Evolutionary conservation across 92 coral and sea anemone genomes (phyloP).

Genomic region (Chrysogorgia sp.): DNA sequence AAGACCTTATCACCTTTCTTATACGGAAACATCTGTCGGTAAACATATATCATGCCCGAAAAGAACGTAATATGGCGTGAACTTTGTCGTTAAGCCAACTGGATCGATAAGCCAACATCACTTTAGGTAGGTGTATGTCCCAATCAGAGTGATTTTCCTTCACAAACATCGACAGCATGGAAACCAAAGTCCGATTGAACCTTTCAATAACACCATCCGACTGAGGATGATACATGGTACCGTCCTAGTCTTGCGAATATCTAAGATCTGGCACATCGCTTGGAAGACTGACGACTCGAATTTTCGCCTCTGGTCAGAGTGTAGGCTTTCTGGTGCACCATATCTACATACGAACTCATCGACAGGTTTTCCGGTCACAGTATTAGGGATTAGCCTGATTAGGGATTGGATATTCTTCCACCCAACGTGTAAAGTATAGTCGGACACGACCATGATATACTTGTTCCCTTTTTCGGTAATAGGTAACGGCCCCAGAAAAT

Average conservation of each 20-base stretch:
- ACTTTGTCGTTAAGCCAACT: constrained; percentile 43
- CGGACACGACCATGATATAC: constrained; percentile 47
- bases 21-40: constrained; percentile 46
- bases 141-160: no score
- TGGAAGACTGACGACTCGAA: constrained; percentile 51
- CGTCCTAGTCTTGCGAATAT: constrained; percentile 47
- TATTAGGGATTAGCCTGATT: constrained; percentile 49
- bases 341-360: constrained; percentile 52
- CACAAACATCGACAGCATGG: constrained; percentile 2
- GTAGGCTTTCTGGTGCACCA: constrained; percentile 50
- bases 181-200: constrained; percentile 43
- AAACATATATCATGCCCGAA: constrained; percentile 48
- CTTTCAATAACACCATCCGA: no score
- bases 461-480: constrained; percentile 41
- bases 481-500: constrained; percentile 57
- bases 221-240: constrained; percentile 10
- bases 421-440: constrained; percentile 49
- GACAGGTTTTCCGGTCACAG: constrained; percentile 40
- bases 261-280: constrained; percentile 40
- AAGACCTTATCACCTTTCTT: constrained; percentile 36
- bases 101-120: constrained; percentile 35
- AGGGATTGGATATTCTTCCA: constrained; percentile 44
- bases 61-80: constrained; percentile 46
- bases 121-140: constrained; percentile 58
- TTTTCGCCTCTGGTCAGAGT: constrained; percentile 58